A percentile compares a stretch with the other conserved stretches of the same genome.
Evolutionary conservation across 2,113 vertebrate species (phyloP).

Genomic region (Carassius carassius): DNA sequence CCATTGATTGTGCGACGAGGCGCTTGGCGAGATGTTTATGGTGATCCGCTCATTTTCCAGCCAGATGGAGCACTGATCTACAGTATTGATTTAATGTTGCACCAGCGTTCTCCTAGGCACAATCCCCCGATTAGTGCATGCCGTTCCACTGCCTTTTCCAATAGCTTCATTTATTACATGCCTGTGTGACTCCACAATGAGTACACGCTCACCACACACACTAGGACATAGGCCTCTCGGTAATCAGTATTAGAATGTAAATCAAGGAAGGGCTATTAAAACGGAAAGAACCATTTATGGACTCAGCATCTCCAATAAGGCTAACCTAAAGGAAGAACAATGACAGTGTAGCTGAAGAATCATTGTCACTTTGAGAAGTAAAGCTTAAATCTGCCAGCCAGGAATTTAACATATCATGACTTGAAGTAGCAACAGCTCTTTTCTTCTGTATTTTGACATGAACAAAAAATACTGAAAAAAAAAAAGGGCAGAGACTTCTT

Average conservation of each 20-base stretch:
- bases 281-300: conserved; percentile 15
- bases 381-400: not conserved
- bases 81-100: conserved; percentile 73
- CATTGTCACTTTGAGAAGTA: not conserved
- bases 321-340: conserved; percentile 15
- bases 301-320: conserved; percentile 20
- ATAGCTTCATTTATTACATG: conserved; percentile 55
- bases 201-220: conserved; percentile 19
- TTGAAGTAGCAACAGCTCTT: not conserved
- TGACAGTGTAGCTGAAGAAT: conserved; percentile 1
- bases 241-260: conserved; percentile 37
- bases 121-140: conserved; percentile 56
- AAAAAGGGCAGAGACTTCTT: not conserved
- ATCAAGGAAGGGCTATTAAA: conserved; percentile 44
- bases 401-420: not conserved
- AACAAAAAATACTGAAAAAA: not conserved
- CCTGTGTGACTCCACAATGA: conserved; percentile 37
- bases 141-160: conserved; percentile 40
- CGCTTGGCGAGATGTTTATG: conserved; percentile 69
- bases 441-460: not conserved
- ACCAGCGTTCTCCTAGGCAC: conserved; percentile 43
- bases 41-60: conserved; percentile 79
- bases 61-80: conserved; percentile 78
- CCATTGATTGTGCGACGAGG: conserved; percentile 64
- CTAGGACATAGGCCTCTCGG: not conserved